Conservation (phyloP, 2,797 vertebrate genomes). For the Notamacropus eugenii region DNA sequence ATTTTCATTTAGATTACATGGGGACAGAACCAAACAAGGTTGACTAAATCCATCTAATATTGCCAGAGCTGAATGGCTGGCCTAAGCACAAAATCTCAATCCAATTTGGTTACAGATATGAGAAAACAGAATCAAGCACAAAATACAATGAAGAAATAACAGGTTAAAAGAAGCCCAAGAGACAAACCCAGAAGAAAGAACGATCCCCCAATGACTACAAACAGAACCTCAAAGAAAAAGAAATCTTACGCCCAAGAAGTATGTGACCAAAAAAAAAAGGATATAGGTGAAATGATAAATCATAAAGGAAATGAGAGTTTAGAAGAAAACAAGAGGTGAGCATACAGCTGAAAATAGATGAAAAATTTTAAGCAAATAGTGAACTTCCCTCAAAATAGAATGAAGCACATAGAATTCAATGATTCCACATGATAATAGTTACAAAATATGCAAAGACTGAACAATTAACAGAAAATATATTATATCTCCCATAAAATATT, state of each 20-base stretch:
- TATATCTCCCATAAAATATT: no score
- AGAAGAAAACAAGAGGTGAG: neutral
- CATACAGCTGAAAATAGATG: no score
- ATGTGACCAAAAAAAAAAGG: neutral
- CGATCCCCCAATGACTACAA: neutral
- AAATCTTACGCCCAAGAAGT: neutral
- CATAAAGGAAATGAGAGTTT: neutral
- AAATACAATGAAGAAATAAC: neutral
- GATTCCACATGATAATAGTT: no score
- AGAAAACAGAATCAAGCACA: neutral
- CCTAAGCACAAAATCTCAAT: neutral
- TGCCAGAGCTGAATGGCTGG: neutral
- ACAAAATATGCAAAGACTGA: no score
- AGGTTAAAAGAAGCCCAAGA: neutral
- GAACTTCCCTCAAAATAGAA: no score
- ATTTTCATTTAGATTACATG: neutral
- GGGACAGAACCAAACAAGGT: neutral
- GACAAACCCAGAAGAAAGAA: neutral
- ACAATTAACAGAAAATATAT: no score
- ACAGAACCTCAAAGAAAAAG: neutral
- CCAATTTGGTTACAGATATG: neutral
- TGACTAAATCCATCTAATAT: neutral
- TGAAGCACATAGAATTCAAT: no score
- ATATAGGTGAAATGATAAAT: neutral
- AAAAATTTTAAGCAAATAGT: no score